Base-by-base conservation (phyloP, 2,797 vertebrate genomes). In the Enteromius unitaeniatus region DNA sequence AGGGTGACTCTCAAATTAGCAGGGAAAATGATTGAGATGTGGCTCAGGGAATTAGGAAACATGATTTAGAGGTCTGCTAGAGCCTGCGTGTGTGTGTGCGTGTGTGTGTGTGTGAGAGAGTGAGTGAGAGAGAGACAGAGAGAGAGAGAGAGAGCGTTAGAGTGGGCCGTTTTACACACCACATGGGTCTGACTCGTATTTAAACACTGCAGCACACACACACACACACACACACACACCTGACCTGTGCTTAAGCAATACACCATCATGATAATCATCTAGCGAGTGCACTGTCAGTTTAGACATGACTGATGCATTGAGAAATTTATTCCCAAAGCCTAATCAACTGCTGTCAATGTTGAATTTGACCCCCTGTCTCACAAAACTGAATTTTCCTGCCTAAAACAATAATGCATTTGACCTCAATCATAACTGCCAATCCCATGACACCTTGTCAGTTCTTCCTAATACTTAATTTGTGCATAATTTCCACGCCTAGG, bases 1-100 rank as follows among this genome's bases (percentile, higher is more conserved):
- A 99, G 97, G 97, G 96, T 97, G 97, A 97, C 96, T 97, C 97
- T 97, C 97, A 99, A 99, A 99, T 99, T 99, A 99, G 97, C 97
- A 97, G 95, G 95, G 95, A 97, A 97, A 98, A 98, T 98, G 97
- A 98, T 97, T 97, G 97, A 98, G 96, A 97, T 97, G 96, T 96
- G 96, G 96, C 96, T 97, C 95, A 95, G 96, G 96, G 97, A 98
- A 97, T 97, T 97, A 96, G 86, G 91, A 95, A 94, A 86, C 93
- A 91, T 93, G 94, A 94, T 96, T 95, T 95, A 92, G 95, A 94
- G 94, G 95, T 94, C 93, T 95, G 94, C 94, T 95, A 94, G 90
- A 96, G 92, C 93, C 92, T 95, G 93, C 93, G 95, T 95, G 93
- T 94, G 45, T 79, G 68, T 55, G 58, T 45, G 49, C 49, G 78